Base-by-base conservation (phyloP, 2,797 vertebrate species). In the Phaenicophaeus curvirostris region DNA sequence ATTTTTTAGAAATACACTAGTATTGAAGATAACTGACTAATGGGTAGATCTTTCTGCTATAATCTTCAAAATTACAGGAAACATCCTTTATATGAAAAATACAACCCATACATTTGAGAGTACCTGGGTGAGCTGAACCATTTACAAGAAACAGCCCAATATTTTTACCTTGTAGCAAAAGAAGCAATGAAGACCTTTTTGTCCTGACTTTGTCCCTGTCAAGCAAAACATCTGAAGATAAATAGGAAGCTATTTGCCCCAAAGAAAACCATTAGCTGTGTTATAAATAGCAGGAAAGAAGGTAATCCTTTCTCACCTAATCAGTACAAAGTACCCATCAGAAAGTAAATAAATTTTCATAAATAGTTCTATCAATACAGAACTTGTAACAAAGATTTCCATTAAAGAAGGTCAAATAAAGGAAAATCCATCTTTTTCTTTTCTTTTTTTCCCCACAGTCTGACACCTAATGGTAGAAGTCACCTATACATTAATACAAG, bases 341-440 rank as follows among this genome's bases (percentile, higher is more conserved):
- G 65, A 91, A 95, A 91, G 57, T 94, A 97, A 95, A 93, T 93
- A 94, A 53, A 85, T 92, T 93, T 96, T 96, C 62, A 73, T 95
- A 79, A 95, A 85, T 75, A 48, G 14, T 39, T 90, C 25, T 61
- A 82, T 94, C 91, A 95, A 66, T 89, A 67, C 27, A 85, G 75
- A 82, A 85, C 59, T 54, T 78, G 50, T 48, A 92, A 79, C 59
- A 85, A 80, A 91, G 30, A 78, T 87, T 95, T 62, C 66, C 41
- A 73, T 91, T 95, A 39, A 35, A 77, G 31, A 63, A 95, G 72
- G 88, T 85, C 59, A 89, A 86, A 94, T 73, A 92, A 87, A 84
- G 48, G 62, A 71, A 93, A 83, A 59, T 84, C 30, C 42, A 14
- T 80, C 0, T 48, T 93, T 50, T 77, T 94, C 66, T 31, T 13